Evolutionary conservation across 1,140 invertebrate species (phyloP).

Genomic region (Popillia japonica): DNA sequence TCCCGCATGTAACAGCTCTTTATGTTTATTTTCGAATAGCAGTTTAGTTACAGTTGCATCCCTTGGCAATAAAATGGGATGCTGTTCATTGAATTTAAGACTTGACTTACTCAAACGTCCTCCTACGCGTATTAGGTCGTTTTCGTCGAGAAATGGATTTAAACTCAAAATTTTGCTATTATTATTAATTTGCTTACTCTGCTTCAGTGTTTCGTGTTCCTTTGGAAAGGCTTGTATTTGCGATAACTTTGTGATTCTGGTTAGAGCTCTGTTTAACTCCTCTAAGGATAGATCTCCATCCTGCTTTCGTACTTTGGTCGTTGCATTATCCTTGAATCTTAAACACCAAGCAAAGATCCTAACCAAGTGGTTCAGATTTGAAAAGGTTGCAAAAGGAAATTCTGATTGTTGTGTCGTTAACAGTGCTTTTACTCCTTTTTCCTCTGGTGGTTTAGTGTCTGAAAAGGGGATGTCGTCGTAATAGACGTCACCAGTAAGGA

Average conservation of each 20-base stretch:
- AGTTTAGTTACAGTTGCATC: not conserved
- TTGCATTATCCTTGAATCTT: no score
- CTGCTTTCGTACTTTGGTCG: no score
- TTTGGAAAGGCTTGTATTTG: not conserved
- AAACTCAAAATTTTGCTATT: conserved; percentile 29
- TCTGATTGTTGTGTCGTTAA: no score
- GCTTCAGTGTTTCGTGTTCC: not conserved
- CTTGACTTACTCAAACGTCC: conserved; percentile 19
- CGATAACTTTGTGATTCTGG: no score
- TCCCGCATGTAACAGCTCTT: conserved; percentile 54
- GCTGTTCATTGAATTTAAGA: not conserved
- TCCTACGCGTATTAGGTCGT: not conserved
- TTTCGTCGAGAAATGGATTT: conserved; percentile 14
- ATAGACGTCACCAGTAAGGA: not conserved
- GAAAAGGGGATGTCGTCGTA: not conserved
- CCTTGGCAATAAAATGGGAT: not conserved
- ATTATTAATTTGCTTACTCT: not conserved
- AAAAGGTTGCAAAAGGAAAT: no score
- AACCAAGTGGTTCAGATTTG: no score
- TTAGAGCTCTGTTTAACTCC: no score
- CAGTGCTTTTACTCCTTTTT: no score
- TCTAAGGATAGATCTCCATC: no score
- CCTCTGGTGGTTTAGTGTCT: no score
- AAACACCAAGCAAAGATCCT: no score
- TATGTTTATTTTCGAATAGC: conserved; percentile 27